Conservation (phyloP, 1,140 invertebrate genomes). For the Propsilocerus akamusi region DNA sequence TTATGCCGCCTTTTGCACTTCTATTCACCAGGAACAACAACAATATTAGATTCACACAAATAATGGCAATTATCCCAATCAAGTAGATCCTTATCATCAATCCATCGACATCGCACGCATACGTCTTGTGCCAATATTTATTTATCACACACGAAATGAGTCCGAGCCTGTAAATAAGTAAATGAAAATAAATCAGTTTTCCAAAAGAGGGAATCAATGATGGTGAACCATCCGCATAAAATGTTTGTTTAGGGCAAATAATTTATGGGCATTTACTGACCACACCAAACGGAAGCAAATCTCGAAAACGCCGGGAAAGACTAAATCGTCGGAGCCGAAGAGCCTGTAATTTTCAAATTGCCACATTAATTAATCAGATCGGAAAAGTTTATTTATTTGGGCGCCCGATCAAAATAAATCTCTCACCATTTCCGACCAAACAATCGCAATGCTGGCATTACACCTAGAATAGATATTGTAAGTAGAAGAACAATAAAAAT, state of each 20-base stretch:
- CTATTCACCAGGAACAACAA: constrained; percentile 44
- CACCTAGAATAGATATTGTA: too few species aligned
- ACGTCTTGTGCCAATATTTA: constrained; percentile 40
- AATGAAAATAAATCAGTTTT: constrained; percentile 5
- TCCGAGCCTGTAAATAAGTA: constrained; percentile 33
- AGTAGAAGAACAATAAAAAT: too few species aligned
- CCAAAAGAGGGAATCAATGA: not conserved
- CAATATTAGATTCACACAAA: constrained; percentile 36
- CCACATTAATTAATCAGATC: not conserved
- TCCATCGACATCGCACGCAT: constrained; percentile 39
- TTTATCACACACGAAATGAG: constrained; percentile 39
- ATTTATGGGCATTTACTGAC: constrained; percentile 26
- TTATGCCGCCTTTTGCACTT: constrained; percentile 47
- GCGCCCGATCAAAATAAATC: too few species aligned
- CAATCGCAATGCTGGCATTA: constrained; percentile 53
- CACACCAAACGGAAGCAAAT: constrained; percentile 48
- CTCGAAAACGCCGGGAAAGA: constrained; percentile 61
- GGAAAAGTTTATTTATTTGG: not conserved
- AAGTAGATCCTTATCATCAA: constrained; percentile 46
- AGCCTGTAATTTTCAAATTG: constrained; percentile 16
- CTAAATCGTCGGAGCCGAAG: constrained; percentile 55
- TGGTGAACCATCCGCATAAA: not conserved
- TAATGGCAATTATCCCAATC: constrained; percentile 38
- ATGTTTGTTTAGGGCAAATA: not conserved
- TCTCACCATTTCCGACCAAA: constrained; percentile 51